Evolutionary conservation across 2,888 invertebrate genomes (phyloP), one percentile per base, ranked within the genome.

Genomic region (Agriopis aurantiaria): DNA sequence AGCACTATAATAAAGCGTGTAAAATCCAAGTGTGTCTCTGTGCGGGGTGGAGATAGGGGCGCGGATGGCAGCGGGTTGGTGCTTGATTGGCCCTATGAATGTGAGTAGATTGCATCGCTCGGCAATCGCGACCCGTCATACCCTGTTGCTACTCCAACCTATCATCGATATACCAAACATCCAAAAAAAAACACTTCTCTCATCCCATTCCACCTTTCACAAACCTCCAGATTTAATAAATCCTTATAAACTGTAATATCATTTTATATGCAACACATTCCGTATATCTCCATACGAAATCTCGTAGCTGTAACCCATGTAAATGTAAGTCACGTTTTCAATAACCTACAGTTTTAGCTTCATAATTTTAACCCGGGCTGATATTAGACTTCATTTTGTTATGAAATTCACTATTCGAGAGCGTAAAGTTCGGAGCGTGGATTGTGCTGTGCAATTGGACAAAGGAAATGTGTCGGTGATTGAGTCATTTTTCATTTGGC

Each of bases 281-380:
- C 81, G 78, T 82, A 82, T 80, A 81, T 85, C 79, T 84, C 79
- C 82, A 76, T 85, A 86, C 84, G 83, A 88, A 90, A 89, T 88
- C 86, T 88, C 81, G 86, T 89, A 88, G 85, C 87, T 84, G 87
- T 85, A 85, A 85, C 85, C 90, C 84, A 91, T 92, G 91, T 92
- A 92, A 92, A 93, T 93, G 93, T 93, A 91, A 91, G 93, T 92
- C 93, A 94, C 93, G 93, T 93, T 91, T 94, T 93, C 93, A 94
- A 94, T 94, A 94, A 93, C 92, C 90, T 91, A 90, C 93, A 92
- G 92, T 93, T 93, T 93, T 91, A 92, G 92, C 92, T 92, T 93
- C 93, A 93, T 93, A 93, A 93, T 93, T 93, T 93, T 88, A 92
- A 91, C 92, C 91, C 91, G 80, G 83, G 85, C 89, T 89, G 89